Percentiles rank a stretch among this genome's conserved stretches.
phyloP scores from a whole-genome alignment of 2,113 vertebrate species.

The Fulmarus glacialis region DNA sequence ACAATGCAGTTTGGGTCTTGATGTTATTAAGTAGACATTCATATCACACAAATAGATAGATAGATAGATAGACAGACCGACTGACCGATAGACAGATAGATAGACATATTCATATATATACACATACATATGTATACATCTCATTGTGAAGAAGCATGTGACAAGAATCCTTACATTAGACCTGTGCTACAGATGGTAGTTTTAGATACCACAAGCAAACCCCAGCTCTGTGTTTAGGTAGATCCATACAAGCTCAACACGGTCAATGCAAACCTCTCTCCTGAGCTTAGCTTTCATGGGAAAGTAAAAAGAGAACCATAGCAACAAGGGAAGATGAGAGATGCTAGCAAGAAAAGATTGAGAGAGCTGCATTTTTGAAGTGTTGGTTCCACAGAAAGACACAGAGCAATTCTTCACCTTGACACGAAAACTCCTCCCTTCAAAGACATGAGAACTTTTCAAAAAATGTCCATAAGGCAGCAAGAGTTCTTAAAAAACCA shows the following conservation, averaged over 20 bases:
- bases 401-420: not conserved
- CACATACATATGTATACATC: not conserved
- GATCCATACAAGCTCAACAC: not conserved
- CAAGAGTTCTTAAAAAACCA: not conserved
- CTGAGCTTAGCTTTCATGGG: not conserved
- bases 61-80: fast-evolving
- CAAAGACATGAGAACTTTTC: not conserved
- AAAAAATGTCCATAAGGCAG: not conserved
- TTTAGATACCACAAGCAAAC: not conserved
- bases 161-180: not conserved
- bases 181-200: not conserved
- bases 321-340: not conserved
- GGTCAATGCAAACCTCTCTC: not conserved
- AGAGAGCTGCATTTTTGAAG: not conserved
- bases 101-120: not conserved
- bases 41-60: not conserved
- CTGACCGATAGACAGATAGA: not conserved
- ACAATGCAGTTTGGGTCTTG: not conserved
- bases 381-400: not conserved
- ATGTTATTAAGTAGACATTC: not conserved
- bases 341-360: not conserved
- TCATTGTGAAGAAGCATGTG: not conserved
- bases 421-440: not conserved
- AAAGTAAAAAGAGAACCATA: not conserved
- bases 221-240: not conserved